Conservation (phyloP, 2,113 vertebrate genomes). For the Anas platyrhynchos region DNA sequence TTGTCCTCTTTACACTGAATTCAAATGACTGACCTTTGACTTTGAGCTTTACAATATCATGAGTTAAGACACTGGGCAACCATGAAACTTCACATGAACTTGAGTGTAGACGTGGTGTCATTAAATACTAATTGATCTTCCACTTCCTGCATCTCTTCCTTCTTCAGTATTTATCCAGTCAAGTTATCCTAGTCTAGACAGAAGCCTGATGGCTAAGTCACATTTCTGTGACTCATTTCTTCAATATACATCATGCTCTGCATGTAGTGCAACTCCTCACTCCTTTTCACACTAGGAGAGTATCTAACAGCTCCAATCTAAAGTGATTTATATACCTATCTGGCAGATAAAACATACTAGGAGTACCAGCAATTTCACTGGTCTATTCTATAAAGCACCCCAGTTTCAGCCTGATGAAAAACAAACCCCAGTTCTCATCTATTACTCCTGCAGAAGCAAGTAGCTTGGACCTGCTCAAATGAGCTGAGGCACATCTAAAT, state of each 20-base stretch:
- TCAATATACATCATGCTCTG: neutral
- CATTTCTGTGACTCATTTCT: neutral
- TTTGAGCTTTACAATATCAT: neutral
- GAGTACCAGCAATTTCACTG: neutral
- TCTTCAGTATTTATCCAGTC: neutral
- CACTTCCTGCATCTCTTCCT: neutral
- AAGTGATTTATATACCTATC: fast-evolving
- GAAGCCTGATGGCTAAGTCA: neutral
- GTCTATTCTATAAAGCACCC: neutral
- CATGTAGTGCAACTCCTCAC: fast-evolving
- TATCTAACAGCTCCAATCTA: neutral
- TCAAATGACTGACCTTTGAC: neutral
- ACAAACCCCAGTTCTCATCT: neutral
- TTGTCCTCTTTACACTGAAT: neutral
- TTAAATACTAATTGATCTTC: too few species aligned
- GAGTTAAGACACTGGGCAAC: neutral
- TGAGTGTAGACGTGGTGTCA: neutral
- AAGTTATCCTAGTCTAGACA: neutral
- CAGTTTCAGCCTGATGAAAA: neutral
- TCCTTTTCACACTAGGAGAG: neutral
- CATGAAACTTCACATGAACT: neutral
- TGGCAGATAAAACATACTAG: neutral
- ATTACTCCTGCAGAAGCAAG: neutral
- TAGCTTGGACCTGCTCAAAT: neutral
- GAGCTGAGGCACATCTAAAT: neutral